Base-by-base conservation (phyloP, 2,888 invertebrate genomes). In the Polylopha cassiicola region DNA sequence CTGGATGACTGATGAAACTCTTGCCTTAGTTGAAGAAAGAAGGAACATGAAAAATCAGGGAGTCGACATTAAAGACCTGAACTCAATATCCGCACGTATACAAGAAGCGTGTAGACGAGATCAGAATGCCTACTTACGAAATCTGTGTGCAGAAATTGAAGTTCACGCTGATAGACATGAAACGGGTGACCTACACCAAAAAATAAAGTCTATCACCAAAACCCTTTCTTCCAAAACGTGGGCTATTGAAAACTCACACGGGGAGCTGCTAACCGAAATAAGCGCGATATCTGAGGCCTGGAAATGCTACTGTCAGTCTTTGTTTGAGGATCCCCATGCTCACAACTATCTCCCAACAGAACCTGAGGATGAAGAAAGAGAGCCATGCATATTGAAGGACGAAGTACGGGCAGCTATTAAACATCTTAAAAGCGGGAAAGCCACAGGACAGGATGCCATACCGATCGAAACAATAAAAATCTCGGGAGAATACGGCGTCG, bases 1-100 rank as follows among this genome's bases (percentile, higher is more conserved):
- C n/a, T n/a, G n/a, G n/a, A n/a, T n/a, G n/a, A 17, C 15, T 9
- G 37, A 38, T 2, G 7, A 3, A 1, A 34, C 34, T 10, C 7
- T 34, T 3, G 26, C 17, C 4, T 26, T 34, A 2, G 22, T 37
- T 1, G 28, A 37, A n/a, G 21, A 31, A 8, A 20, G 31, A 21
- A 5, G 31, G 7, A 8, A 2, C 2, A 10, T 21, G 13, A 31
- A 31, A 7, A 3, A 10, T 2, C 2, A 2, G n/a, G 31, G 31
- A 17, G 29, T 9, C 3, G 29, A 29, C 13, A 9, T 29, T 4
- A 29, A 10, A 16, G 4, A 5, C 16, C 17, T 29, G 3, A 29
- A 16, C 9, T 4, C 16, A 9, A 3, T 8, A 3, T 29, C 29
- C 9, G 16, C 29, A 9, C 8, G 9, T 2, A 29, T 29, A 3